phyloP scores from a whole-genome alignment of 2,113 vertebrate genomes.

The Cygnus atratus region DNA sequence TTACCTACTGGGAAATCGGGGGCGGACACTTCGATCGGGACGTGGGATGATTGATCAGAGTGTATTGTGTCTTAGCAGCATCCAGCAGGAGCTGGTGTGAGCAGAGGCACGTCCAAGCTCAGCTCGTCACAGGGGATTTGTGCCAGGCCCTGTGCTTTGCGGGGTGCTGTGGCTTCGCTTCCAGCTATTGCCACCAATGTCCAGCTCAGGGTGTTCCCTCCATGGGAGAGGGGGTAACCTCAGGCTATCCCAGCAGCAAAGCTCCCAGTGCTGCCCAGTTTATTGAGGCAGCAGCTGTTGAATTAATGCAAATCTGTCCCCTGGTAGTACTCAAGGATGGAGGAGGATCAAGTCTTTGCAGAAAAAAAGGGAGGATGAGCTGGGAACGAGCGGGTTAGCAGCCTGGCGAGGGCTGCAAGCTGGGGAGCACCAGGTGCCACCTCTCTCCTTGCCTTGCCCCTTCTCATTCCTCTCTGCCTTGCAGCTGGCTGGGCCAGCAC shows the following conservation, averaged over 20 bases:
- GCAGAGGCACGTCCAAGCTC: fast-evolving
- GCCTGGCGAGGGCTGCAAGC: not conserved
- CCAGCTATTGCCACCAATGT: not conserved
- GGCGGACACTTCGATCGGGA: not conserved
- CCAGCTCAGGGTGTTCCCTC: not conserved
- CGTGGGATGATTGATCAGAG: not conserved
- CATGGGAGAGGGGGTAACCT: not conserved
- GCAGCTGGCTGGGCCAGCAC: fast-evolving
- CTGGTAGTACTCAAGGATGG: not conserved
- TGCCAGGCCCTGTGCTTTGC: not conserved
- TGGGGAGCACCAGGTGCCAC: not conserved
- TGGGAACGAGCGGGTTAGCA: not conserved
- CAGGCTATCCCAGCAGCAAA: not conserved
- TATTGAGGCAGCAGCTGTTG: not conserved
- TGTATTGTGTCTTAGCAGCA: not conserved
- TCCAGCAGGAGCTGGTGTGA: not conserved
- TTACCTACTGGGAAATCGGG: constrained; percentile 4
- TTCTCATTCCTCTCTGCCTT: not conserved
- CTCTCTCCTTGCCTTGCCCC: not conserved
- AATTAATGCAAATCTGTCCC: not conserved
- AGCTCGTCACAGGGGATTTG: not conserved
- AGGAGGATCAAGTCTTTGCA: not conserved
- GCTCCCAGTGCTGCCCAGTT: not conserved
- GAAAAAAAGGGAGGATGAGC: not conserved
- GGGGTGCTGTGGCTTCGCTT: not conserved